Evolutionary conservation across 2,888 invertebrate species (phyloP).

Genomic region (Noctua comes): DNA sequence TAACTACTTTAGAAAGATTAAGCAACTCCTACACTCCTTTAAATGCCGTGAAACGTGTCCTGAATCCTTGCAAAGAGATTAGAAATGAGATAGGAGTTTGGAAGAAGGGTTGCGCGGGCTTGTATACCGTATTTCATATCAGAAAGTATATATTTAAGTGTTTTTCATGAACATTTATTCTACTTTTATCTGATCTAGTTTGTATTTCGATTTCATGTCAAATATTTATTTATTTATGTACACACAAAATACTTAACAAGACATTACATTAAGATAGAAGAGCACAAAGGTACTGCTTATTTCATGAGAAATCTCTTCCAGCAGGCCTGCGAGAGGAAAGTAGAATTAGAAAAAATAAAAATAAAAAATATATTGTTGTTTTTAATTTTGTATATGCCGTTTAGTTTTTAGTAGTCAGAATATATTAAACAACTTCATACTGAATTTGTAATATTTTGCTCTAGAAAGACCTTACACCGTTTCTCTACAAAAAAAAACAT

Average conservation of each 20-base stretch:
- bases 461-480: not conserved
- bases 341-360: too few relatives aligned
- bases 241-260: too few relatives aligned
- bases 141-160: not conserved
- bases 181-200: not conserved
- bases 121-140: constrained; percentile 32
- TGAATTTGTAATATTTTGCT: constrained; percentile 1
- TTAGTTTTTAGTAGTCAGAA: not conserved
- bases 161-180: not conserved
- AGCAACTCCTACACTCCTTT: constrained; percentile 63
- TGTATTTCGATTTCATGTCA: not conserved
- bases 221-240: too few relatives aligned
- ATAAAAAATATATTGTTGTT: too few relatives aligned
- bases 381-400: not conserved
- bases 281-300: too few relatives aligned
- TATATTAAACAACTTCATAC: not conserved
- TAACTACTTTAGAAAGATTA: constrained; percentile 70
- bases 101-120: constrained; percentile 36
- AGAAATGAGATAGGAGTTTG: constrained; percentile 62
- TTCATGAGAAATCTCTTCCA: too few relatives aligned
- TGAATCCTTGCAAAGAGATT: constrained; percentile 65
- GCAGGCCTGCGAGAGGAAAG: too few relatives aligned
- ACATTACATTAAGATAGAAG: too few relatives aligned
- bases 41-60: constrained; percentile 68
- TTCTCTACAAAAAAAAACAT: not conserved